Percentiles rank a stretch among this genome's conserved stretches.
phyloP scores from a whole-genome alignment of 2,888 invertebrate genomes.

The Physocephala rufipes region DNA sequence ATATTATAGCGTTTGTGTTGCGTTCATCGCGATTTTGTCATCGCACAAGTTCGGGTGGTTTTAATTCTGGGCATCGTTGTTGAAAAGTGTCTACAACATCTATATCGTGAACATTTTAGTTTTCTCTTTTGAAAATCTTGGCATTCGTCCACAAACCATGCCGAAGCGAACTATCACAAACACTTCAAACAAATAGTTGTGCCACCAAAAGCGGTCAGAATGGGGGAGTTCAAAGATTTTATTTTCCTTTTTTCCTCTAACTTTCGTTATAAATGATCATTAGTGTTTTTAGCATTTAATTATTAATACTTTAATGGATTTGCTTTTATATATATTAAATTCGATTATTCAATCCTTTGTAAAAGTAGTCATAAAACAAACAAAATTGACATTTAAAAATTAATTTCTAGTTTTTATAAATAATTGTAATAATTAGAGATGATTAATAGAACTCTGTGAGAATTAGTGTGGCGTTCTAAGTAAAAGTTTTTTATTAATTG shows the following conservation, averaged over 20 bases:
- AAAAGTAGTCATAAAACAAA: neutral
- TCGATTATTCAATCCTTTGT: neutral
- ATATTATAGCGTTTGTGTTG: neutral
- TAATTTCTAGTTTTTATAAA: too few relatives aligned
- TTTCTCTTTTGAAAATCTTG: neutral
- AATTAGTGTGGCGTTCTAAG: too few relatives aligned
- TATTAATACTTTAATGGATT: slow-evolving; percentile 4
- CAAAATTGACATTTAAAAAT: too few relatives aligned
- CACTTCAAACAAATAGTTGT: neutral
- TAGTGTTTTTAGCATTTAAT: neutral
- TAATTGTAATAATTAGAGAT: too few relatives aligned
- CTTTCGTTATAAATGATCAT: neutral
- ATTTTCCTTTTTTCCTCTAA: neutral
- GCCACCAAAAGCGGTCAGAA: neutral
- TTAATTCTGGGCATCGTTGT: slow-evolving; percentile 6
- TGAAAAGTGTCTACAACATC: neutral
- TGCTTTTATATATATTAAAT: neutral
- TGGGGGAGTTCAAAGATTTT: slow-evolving; percentile 2
- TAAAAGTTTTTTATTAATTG: too few relatives aligned
- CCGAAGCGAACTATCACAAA: neutral
- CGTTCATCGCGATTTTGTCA: neutral
- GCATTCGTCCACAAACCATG: neutral
- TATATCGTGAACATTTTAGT: neutral
- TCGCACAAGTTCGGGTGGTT: neutral
- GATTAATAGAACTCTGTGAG: too few relatives aligned